These are phyloP conservation scores for Sander lucioperca DNA, from an alignment of 2,113 vertebrate genomes.

Conservation along the genomic window DNA sequence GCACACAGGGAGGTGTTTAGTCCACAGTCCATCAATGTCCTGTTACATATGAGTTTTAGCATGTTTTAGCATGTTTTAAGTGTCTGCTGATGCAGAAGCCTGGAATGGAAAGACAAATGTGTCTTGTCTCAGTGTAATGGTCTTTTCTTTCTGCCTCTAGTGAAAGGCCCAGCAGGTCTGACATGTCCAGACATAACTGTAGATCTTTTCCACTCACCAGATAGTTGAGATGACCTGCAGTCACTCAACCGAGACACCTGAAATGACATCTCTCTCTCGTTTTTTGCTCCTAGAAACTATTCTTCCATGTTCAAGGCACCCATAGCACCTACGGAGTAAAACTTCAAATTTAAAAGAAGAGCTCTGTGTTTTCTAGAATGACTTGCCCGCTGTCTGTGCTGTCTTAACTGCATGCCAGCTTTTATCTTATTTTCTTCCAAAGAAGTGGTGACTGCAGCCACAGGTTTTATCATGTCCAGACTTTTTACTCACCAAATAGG, in stretches of 20 bases:
- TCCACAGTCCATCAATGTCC: background rate
- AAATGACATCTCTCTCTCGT: constrained; percentile 29
- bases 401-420: constrained; percentile 74
- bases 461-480: constrained; percentile 63
- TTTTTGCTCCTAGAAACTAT: constrained; percentile 9
- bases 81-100: background rate
- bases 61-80: background rate
- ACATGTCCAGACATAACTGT: constrained; percentile 15
- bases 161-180: constrained; percentile 29
- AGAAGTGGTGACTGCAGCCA: constrained; percentile 67
- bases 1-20: background rate
- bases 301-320: constrained; percentile 11
- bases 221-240: constrained; percentile 55
- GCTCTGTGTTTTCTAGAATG: constrained; percentile 39
- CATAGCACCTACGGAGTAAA: constrained; percentile 4
- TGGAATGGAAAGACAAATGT: background rate
- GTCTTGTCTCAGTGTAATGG: background rate
- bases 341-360: constrained; percentile 49
- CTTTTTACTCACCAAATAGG: constrained; percentile 36
- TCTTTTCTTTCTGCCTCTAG: background rate
- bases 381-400: constrained; percentile 54
- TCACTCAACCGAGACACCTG: constrained; percentile 37
- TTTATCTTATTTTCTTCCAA: constrained; percentile 67
- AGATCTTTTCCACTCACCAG: constrained; percentile 9
- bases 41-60: background rate